phyloP scores from a whole-genome alignment of 1,140 invertebrate species.

The Tenebrio molitor region DNA sequence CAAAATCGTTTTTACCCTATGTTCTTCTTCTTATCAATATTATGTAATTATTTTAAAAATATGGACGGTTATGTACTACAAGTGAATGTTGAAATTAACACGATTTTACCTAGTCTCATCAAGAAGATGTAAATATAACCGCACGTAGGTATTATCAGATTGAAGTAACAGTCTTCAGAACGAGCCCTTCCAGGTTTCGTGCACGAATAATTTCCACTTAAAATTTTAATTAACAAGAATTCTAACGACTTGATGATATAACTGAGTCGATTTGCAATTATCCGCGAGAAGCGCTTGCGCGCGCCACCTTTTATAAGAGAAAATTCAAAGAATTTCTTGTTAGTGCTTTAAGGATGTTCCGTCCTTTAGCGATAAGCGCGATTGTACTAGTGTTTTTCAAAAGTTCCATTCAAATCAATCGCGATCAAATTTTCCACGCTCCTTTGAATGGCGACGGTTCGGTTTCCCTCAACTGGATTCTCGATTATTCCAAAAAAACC shows the following conservation, averaged over 20 bases:
- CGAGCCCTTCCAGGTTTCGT: no score
- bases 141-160: no score
- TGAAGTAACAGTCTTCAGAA: no score
- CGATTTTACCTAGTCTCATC: no score
- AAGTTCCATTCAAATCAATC: neutral
- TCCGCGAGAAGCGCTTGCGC: neutral
- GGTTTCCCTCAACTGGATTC: slow-evolving; percentile 61
- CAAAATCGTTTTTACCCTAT: neutral
- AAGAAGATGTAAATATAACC: no score
- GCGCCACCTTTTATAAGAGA: slow-evolving; percentile 7
- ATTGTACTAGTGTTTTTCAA: slow-evolving; percentile 10
- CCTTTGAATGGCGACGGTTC: slow-evolving; percentile 59
- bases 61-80: no score
- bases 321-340: slow-evolving; percentile 17
- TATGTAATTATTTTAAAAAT: neutral
- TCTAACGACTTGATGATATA: no score
- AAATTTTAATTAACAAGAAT: no score
- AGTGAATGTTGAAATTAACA: no score
- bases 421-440: slow-evolving; percentile 59
- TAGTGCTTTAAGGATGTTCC: neutral
- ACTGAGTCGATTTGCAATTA: neutral
- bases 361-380: neutral
- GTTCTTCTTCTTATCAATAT: slow-evolving; percentile 5
- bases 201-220: no score
- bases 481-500: slow-evolving; percentile 67